phyloP scores from a whole-genome alignment of 2,113 vertebrate species.

The Podarcis muralis region DNA sequence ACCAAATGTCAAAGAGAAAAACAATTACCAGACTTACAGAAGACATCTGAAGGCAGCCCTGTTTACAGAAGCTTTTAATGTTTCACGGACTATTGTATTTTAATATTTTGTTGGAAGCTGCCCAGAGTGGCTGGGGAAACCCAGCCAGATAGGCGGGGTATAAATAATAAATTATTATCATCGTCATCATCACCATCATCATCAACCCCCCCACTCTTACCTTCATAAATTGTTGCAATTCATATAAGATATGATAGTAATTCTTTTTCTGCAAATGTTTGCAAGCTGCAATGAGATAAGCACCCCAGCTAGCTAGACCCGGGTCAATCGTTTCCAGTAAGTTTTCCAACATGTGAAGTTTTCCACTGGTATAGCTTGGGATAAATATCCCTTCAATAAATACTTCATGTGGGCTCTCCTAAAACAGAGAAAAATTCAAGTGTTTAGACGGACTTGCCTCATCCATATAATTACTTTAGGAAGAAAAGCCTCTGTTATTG shows the following conservation, averaged over 20 bases:
- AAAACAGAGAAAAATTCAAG: slow-evolving; percentile 27
- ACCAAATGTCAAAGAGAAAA: no score
- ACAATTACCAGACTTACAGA: no score
- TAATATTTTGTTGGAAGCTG: no score
- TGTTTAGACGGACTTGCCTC: background rate
- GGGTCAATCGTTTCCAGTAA: slow-evolving; percentile 89
- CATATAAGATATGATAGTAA: slow-evolving; percentile 93
- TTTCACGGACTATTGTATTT: no score
- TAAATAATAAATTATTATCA: no score
- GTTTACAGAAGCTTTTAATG: no score
- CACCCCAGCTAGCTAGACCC: slow-evolving; percentile 86
- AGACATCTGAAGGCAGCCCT: no score
- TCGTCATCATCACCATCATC: no score
- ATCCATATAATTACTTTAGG: background rate
- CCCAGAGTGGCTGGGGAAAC: no score
- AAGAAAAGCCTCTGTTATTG: background rate
- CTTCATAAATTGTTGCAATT: slow-evolving; percentile 98
- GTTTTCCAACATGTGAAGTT: slow-evolving; percentile 85
- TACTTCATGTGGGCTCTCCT: slow-evolving; percentile 92
- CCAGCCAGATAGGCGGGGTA: no score
- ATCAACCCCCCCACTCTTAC: slow-evolving; percentile 65
- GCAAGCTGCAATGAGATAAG: slow-evolving; percentile 91
- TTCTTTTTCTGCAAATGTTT: slow-evolving; percentile 91
- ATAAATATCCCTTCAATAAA: slow-evolving; percentile 93
- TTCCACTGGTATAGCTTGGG: slow-evolving; percentile 88